Base-by-base conservation (phyloP, 2,797 vertebrate species). In the Cirrhinus molitorella region DNA sequence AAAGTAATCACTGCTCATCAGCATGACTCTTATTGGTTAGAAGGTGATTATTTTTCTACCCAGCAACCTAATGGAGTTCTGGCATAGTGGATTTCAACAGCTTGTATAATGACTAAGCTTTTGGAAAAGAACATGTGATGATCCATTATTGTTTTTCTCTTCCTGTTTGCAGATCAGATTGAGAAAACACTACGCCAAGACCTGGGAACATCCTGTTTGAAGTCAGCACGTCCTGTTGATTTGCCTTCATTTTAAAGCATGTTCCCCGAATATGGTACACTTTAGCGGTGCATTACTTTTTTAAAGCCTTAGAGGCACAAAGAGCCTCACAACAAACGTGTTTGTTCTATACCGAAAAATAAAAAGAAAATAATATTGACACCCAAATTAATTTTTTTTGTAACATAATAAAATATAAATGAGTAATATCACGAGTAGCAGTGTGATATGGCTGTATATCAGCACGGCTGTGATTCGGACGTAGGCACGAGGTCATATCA, bases 21-120 rank as follows among this genome's bases (percentile, higher is more conserved):
- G 91, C 92, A 89, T 92, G 93, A 90, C 90, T 75, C 89, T 83
- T 88, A 89, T 92, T 94, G 91, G 90, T 88, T 87, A 53, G 61
- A 87, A 81, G 45, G 68, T 82, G 91, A 92, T 92, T 86, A 90
- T 92, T 93, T 92, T 92, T 86, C 91, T 88, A 89, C 88, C 88
- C 72, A 57, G 88, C 84, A 91, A 87, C 91, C 87, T 86, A 90
- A 91, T 91, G 91, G 88, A 91, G 90, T 87, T 85, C 83, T 89
- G 89, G 90, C 88, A 90, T 90, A 91, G 90, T 92, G 91, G 90
- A 88, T 91, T 89, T 89, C 91, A 91, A 92, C 91, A 93, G 92
- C 91, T 92, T 92, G 92, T 88, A 77, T 88, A 91, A 89, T 92
- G 92, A 94, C 92, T 91, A 92, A 92, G 92, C 87, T 89, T 83